Evolutionary conservation across 1,140 invertebrate species (phyloP), one percentile per base, ranked within the genome.

Genomic region (Homarus americanus): DNA sequence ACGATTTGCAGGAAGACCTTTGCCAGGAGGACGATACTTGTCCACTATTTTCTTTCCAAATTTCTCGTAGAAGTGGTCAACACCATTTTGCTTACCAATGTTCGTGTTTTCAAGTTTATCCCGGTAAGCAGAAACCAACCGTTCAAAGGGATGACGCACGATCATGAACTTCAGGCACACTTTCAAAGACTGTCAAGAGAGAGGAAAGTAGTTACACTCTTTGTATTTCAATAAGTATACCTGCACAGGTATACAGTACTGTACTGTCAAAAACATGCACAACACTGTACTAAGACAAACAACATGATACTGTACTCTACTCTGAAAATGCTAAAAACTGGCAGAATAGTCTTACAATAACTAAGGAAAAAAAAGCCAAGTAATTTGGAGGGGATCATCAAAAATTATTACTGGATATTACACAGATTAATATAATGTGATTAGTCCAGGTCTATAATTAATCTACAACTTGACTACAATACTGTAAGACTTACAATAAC

Each of bases 91-190:
- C 38, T 93, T 92, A n/a, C 94, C 94, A 63, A 94, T 93, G 1
- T 95, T 94, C 40, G 93, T 93, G 75, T 95, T 94, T 92, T 95
- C 95, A 79, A 96, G 94, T 93, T 96, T 96, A 92, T 96, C 96
- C 92, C 96, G 94, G 91, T 96, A 97, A 0, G 96, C 96, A 20
- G 96, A 96, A 10, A 96, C 92, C 0, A 96, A 92, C 82, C 96
- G 94, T 93, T 96, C 96, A 91, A 96, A 95, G 5, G 96, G 96
- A 93, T 96, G 96, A 28, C 96, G 93, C 2, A 96, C 95, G 91
- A 96, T 94, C 34, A 95, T 89, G 17, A 95, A 93, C 88, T 95
- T 96, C 76, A 94, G 93, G 53, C 95, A 95, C 36, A 92, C 93
- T 83, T 94, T 92, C 28, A 96, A 91, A n/a, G 94, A 93, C 95